These are phyloP conservation scores for Pollenia angustigena DNA, from an alignment of 2,888 invertebrate genomes.

Conservation along the genomic window DNA sequence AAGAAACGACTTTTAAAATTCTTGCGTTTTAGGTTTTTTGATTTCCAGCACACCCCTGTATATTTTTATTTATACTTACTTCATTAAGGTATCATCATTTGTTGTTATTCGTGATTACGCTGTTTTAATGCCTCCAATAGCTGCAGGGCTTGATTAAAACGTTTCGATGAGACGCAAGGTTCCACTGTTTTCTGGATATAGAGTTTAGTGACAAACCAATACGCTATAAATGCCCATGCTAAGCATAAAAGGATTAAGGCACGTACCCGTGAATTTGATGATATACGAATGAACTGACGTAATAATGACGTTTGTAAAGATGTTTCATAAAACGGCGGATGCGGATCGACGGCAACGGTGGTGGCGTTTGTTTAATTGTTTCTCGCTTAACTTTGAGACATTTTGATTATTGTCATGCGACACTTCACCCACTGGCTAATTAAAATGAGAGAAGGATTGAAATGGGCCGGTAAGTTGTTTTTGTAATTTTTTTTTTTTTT, in stretches of 20 bases:
- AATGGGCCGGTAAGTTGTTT: conserved; percentile 23
- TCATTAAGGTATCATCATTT: conserved; percentile 87
- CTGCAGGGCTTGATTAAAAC: conserved; percentile 89
- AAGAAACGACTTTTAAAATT: too few species aligned
- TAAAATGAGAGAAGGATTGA: conserved; percentile 1
- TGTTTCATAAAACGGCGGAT: conserved; percentile 57
- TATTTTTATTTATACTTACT: conserved; percentile 84
- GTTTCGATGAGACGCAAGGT: conserved; percentile 86
- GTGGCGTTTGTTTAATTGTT: not conserved
- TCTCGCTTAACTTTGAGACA: not conserved
- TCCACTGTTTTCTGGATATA: conserved; percentile 77
- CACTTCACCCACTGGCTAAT: conserved; percentile 11
- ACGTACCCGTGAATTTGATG: conserved; percentile 83
- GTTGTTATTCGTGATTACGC: conserved; percentile 92
- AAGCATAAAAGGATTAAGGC: conserved; percentile 82
- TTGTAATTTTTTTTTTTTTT: not conserved
- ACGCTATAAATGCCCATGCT: conserved; percentile 83
- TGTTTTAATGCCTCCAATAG: conserved; percentile 92
- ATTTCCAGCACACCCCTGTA: too few species aligned
- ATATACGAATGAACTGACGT: conserved; percentile 82
- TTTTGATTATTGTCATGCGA: not conserved
- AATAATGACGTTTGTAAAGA: conserved; percentile 81
- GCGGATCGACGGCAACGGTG: not conserved
- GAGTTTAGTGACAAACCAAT: conserved; percentile 83
- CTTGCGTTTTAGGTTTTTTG: too few species aligned